These are phyloP conservation scores for Hucho hucho DNA, from an alignment of 2,113 vertebrate genomes.

Conservation along the genomic window DNA sequence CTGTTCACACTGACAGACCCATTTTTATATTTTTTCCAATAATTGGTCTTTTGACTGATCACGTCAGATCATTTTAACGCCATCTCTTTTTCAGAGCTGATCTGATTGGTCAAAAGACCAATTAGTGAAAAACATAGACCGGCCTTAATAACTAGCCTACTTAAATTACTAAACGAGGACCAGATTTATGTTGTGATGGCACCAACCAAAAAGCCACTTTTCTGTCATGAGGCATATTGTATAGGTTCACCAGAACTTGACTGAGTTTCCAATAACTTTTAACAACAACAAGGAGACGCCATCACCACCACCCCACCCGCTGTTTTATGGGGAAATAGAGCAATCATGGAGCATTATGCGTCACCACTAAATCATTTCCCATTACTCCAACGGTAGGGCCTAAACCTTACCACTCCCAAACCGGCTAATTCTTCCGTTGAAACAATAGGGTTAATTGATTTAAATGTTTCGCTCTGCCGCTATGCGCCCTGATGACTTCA, in stretches of 20 bases:
- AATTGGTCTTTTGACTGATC: too few relatives aligned
- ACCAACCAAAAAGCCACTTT: too few relatives aligned
- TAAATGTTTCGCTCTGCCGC: constrained; percentile 98
- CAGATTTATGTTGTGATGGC: too few relatives aligned
- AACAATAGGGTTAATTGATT: constrained; percentile 99
- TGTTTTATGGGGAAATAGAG: constrained; percentile 87
- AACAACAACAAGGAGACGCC: constrained; percentile 66
- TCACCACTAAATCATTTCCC: constrained; percentile 93
- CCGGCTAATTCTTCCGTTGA: constrained; percentile 83
- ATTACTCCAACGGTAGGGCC: constrained; percentile 83
- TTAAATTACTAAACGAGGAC: too few relatives aligned
- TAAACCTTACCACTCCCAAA: constrained; percentile 83
- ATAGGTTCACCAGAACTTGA: background rate
- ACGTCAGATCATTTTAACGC: too few relatives aligned
- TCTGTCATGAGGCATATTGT: background rate
- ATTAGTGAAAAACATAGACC: too few relatives aligned
- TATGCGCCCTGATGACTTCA: constrained; percentile 94
- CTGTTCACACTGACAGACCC: too few relatives aligned
- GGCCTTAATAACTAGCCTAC: too few relatives aligned
- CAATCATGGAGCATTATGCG: constrained; percentile 83
- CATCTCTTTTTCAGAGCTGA: too few relatives aligned
- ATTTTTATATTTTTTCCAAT: too few relatives aligned
- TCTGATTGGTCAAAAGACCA: too few relatives aligned
- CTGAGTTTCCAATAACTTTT: constrained; percentile 28
- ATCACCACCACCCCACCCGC: constrained; percentile 75